A percentile compares a stretch with the other conserved stretches of the same genome.
Evolutionary conservation across 2,113 vertebrate genomes (phyloP).

Genomic region (Sardina pilchardus): DNA sequence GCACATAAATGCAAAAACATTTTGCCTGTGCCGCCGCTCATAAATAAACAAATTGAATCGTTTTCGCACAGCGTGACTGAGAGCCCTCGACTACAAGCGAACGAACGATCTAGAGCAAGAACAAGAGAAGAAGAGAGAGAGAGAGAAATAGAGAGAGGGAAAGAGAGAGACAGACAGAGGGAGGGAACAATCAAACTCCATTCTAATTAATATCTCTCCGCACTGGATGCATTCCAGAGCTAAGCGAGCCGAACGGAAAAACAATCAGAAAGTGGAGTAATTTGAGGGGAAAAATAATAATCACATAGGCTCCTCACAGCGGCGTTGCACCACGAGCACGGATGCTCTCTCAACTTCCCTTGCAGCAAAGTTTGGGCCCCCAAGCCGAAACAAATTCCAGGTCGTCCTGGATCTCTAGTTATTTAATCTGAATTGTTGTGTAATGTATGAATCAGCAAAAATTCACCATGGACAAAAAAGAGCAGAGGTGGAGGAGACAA

Average conservation of each 20-base stretch:
- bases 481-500: neutral
- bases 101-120: neutral
- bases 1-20: slow-evolving; percentile 19
- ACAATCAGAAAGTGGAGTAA: slow-evolving; percentile 16
- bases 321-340: neutral
- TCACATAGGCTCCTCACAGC: neutral
- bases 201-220: slow-evolving; percentile 38
- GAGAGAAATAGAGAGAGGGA: neutral
- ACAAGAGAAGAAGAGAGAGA: neutral
- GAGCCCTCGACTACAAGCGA: neutral
- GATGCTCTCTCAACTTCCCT: neutral
- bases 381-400: neutral
- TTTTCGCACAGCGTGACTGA: slow-evolving; percentile 16
- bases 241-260: slow-evolving; percentile 6
- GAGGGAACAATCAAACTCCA: slow-evolving; percentile 34
- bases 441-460: neutral
- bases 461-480: neutral
- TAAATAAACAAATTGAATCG: slow-evolving; percentile 34
- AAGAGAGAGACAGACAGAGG: neutral
- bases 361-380: neutral
- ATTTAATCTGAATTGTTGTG: neutral
- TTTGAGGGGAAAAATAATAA: slow-evolving; percentile 12
- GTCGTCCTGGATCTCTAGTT: neutral
- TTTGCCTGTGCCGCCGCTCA: neutral
- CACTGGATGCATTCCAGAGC: slow-evolving; percentile 34